Base-by-base conservation (phyloP, 2,888 invertebrate species). In the Agonopterix arenella region DNA sequence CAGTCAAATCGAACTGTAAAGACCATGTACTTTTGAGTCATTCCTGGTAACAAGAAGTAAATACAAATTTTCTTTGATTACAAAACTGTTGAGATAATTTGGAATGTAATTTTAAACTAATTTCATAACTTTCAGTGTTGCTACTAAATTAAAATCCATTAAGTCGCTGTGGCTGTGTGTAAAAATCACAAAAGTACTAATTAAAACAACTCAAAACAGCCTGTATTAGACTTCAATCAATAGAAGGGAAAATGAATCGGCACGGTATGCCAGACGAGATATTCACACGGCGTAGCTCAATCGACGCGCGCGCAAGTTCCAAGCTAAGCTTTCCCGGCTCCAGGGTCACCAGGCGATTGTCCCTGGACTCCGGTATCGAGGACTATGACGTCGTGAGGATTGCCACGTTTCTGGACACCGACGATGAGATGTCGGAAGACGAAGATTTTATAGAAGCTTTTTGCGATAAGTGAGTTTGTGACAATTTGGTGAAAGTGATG, bases 321-420 rank as follows among this genome's bases (percentile, higher is more conserved):
- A 28, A 28, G 28, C 28, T 9, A 40, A 40, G 9, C 40, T n/a
- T 40, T 40, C 40, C 28, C n/a, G 40, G 40, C 9, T n/a, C 10
- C 40, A 40, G 47, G 50, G 60, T 67, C 50, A 56, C 51, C 36
- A 62, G 70, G 13, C 72, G 73, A 50, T 50, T 58, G 18, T 76
- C 76, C 11, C 52, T 66, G 8, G 76, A 80, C 56, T 77, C 78
- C 9, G 80, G 76, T 1, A 72, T 76, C 11, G 66, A 62, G 9
- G 48, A 48, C 16, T n/a, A 48, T 36, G 73, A 70, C 37, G 65
- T 68, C 49, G 69, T 11, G 1, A 48, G 59, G 28, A 59, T 52
- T 44, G 49, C 55, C 49, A 56, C 50, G 43, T 48, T 51, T 52
- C 62, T 69, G 63, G 73, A 71, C 43, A 62, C 65, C 11, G 70